phyloP scores from a whole-genome alignment of 2,113 vertebrate species.

The Mugil cephalus region DNA sequence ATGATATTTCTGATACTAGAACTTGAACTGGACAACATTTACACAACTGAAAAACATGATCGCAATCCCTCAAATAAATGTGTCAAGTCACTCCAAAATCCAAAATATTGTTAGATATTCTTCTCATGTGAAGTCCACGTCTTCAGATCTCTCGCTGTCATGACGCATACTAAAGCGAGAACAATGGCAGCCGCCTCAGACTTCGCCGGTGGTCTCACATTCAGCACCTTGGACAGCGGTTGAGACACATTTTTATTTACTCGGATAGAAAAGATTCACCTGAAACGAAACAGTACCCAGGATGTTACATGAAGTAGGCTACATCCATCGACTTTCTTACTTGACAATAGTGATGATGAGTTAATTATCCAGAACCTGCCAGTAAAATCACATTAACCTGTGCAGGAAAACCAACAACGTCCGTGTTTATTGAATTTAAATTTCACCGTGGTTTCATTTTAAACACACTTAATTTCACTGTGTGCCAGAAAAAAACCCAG shows the following conservation, averaged over 20 bases:
- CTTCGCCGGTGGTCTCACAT: conserved; percentile 22
- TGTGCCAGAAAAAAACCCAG: too few species aligned
- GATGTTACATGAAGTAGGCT: background rate
- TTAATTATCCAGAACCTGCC: background rate
- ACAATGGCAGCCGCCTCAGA: background rate
- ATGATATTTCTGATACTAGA: too few species aligned
- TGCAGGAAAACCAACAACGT: background rate
- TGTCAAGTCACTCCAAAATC: too few species aligned
- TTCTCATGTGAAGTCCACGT: too few species aligned
- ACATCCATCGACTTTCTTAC: background rate
- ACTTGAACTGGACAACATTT: too few species aligned
- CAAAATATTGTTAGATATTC: too few species aligned
- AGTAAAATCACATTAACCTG: background rate
- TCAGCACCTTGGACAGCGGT: conserved; percentile 66
- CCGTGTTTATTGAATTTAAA: too few species aligned
- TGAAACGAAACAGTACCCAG: background rate
- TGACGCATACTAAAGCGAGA: background rate
- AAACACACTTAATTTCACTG: too few species aligned
- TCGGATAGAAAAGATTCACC: conserved; percentile 13
- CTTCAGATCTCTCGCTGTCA: background rate
- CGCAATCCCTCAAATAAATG: too few species aligned
- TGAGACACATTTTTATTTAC: background rate
- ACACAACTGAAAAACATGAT: too few species aligned
- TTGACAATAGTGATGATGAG: background rate
- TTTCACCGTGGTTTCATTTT: too few species aligned